Conservation (phyloP, 2,797 vertebrate genomes). For the Acipenser ruthenus region DNA sequence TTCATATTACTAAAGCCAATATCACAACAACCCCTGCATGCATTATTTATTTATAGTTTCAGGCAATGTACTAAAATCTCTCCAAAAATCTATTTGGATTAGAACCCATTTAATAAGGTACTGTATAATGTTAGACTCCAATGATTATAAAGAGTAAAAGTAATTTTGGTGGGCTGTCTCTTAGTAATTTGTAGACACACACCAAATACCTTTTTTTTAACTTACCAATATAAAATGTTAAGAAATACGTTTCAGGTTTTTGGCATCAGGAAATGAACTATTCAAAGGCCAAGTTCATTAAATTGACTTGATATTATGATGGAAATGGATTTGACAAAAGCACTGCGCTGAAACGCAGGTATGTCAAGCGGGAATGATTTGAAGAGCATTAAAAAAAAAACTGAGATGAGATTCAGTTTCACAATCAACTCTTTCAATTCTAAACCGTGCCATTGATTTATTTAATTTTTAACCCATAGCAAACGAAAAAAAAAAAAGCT, state of each 20-base stretch:
- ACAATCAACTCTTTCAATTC: no score
- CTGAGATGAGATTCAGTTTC: no score
- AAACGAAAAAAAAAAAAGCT: no score
- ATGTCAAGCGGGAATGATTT: background rate
- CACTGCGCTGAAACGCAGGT: background rate
- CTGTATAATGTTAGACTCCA: background rate
- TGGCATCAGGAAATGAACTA: conserved; percentile 11
- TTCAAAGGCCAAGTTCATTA: conserved; percentile 9
- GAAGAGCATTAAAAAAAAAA: conserved; percentile 14
- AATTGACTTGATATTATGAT: conserved; percentile 9
- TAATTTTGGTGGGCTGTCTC: background rate
- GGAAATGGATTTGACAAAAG: conserved; percentile 1
- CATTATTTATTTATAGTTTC: no score
- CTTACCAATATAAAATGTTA: background rate
- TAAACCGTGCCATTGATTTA: no score
- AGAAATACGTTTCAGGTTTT: conserved; percentile 1
- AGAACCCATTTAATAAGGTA: background rate
- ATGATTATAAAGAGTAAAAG: background rate
- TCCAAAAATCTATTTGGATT: background rate
- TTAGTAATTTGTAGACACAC: background rate
- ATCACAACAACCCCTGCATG: no score
- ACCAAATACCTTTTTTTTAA: background rate
- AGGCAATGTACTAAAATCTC: no score
- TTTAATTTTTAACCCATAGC: no score
- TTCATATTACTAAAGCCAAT: no score